Percentiles rank a stretch among this genome's conserved stretches.
phyloP scores from a whole-genome alignment of 2,113 vertebrate genomes.

The Loxodonta africana region DNA sequence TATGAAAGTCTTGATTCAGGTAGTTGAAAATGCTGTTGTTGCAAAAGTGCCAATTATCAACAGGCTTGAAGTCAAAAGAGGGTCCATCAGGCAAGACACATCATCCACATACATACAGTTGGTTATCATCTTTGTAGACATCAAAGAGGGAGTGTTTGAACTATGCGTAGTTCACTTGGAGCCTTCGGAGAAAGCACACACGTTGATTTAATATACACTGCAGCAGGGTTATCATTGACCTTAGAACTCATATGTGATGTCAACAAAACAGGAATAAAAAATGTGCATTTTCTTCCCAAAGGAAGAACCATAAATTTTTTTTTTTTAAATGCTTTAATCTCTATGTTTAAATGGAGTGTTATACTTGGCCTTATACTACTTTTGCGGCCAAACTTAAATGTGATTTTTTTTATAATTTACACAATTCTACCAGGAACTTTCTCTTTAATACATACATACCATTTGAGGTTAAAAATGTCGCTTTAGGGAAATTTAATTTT shows the following conservation, averaged over 20 bases:
- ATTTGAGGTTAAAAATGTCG: slow-evolving; percentile 22
- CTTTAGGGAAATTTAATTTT: slow-evolving; percentile 3
- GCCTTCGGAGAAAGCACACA: not conserved
- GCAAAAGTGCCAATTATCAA: slow-evolving; percentile 66
- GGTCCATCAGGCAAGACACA: slow-evolving; percentile 17
- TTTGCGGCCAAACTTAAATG: not conserved
- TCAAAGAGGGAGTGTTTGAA: slow-evolving; percentile 9
- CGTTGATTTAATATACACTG: slow-evolving; percentile 22
- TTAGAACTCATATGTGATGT: not conserved
- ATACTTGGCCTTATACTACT: not conserved
- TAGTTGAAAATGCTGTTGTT: slow-evolving; percentile 54
- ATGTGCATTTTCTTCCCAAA: not conserved
- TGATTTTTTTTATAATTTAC: not conserved
- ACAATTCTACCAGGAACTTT: not conserved
- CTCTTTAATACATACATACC: not conserved
- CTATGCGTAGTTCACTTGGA: slow-evolving; percentile 55
- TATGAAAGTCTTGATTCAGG: slow-evolving; percentile 51
- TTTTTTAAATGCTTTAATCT: not conserved
- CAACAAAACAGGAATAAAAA: not conserved
- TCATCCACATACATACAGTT: slow-evolving; percentile 53
- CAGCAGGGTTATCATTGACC: not conserved
- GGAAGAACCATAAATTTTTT: not conserved
- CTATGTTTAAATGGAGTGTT: not conserved
- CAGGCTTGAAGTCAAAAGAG: slow-evolving; percentile 65
- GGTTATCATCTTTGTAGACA: slow-evolving; percentile 63